phyloP scores from a whole-genome alignment of 2,797 vertebrate species.

The Tinamus major region DNA sequence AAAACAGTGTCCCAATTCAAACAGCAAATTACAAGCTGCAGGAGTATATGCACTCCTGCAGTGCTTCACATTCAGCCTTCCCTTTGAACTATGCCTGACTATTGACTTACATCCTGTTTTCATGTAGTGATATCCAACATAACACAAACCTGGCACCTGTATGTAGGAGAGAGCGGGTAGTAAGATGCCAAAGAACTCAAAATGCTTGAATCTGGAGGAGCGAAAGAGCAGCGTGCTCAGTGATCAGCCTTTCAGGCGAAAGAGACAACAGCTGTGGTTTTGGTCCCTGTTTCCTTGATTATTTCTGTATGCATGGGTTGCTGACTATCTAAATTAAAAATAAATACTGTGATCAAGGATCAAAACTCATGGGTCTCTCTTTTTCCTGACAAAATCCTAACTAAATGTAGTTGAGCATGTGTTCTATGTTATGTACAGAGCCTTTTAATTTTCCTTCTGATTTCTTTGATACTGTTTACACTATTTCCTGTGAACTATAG shows the following conservation, averaged over 20 bases:
- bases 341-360: background rate
- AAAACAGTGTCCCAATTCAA: accelerated
- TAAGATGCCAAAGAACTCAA: background rate
- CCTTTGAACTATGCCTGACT: background rate
- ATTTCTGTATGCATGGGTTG: background rate
- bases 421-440: accelerated
- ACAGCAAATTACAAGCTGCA: background rate
- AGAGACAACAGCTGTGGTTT: background rate
- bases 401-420: background rate
- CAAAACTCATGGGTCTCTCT: accelerated
- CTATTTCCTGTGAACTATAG: background rate
- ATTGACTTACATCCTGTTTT: background rate
- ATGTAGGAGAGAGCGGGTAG: background rate
- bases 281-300: background rate
- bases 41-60: background rate
- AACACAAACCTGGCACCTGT: background rate
- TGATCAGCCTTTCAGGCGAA: background rate
- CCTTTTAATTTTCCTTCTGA: background rate
- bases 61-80: background rate
- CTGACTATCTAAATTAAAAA: background rate
- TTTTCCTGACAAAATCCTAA: background rate
- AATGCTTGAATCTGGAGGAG: background rate
- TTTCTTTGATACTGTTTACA: background rate
- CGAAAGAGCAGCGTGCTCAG: background rate
- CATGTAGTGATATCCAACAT: background rate